phyloP scores from a whole-genome alignment of 2,113 vertebrate genomes.

The Peromyscus polionotus region DNA sequence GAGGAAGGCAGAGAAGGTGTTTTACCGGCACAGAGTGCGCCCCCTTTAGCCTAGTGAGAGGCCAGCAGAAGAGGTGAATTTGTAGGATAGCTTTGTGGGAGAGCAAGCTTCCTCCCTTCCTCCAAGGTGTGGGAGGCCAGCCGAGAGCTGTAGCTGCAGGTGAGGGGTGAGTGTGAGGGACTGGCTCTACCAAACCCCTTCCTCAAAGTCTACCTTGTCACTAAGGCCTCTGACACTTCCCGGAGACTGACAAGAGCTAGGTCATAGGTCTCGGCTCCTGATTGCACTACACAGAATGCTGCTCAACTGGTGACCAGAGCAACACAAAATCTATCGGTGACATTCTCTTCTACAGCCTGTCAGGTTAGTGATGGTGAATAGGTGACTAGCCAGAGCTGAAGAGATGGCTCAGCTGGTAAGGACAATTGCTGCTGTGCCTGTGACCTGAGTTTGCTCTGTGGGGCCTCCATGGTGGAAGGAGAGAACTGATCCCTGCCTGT shows the following conservation, averaged over 20 bases:
- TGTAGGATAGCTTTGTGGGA: neutral
- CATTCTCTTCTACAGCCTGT: no score
- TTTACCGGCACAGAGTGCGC: neutral
- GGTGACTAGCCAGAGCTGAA: no score
- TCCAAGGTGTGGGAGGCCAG: neutral
- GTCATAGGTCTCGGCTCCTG: accelerated
- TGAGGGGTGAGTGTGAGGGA: no score
- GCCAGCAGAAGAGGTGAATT: neutral
- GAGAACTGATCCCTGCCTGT: neutral
- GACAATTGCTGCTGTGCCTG: no score
- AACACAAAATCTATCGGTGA: neutral
- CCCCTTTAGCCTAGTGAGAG: neutral
- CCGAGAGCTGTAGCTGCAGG: neutral
- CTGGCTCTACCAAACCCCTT: neutral
- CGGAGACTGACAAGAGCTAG: neutral
- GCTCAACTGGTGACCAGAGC: neutral
- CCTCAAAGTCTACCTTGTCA: neutral
- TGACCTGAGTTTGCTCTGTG: neutral
- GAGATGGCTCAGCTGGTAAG: neutral
- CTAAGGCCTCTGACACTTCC: neutral
- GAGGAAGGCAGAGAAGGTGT: neutral
- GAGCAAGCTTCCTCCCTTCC: neutral
- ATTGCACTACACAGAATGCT: accelerated
- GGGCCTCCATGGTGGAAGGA: neutral
- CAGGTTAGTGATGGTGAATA: neutral